Evolutionary conservation across 2,797 vertebrate genomes (phyloP), one percentile per base, ranked within the genome.

Genomic region (Brotula barbata): DNA sequence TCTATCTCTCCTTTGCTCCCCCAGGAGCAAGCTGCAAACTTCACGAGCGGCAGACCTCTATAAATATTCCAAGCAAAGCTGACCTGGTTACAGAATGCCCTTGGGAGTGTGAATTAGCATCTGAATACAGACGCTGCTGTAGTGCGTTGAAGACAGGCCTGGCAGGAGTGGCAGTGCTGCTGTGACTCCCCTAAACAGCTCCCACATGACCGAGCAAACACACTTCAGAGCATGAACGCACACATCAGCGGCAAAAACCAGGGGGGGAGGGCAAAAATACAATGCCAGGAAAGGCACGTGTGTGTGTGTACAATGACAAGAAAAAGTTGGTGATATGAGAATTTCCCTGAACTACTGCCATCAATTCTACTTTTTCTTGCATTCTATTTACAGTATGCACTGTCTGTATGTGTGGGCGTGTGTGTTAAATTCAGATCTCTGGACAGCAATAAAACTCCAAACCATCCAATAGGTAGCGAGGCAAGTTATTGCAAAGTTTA

Each of bases 31-130:
- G 78, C 75, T 49, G 80, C 69, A 81, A 86, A 88, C 75, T 87
- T 87, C 76, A 77, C 71, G 57, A 79, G 84, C 78, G 82, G 77
- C 65, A 88, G 79, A 90, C 85, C 86, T 84, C 86, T 88, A 89
- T 90, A 90, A 89, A 90, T 90, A 89, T 90, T 91, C 85, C 77
- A 87, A 89, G 88, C 87, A 88, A 90, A 79, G 85, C 85, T 92
- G 90, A 92, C 90, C 89, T 90, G 89, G 90, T 91, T 91, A 90
- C 83, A 82, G 73, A 87, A 89, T 72, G 77, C 89, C 89, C 87
- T 89, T 88, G 87, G 88, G 87, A 88, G 72, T 76, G 75, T 71
- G 78, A 89, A 92, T 92, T 89, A 91, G 84, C 90, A 89, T 91
- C 87, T 91, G 88, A 92, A 91, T 90, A 80, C 86, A 85, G 87